phyloP scores from a whole-genome alignment of 2,888 invertebrate species.

The Eristalis tenax region DNA sequence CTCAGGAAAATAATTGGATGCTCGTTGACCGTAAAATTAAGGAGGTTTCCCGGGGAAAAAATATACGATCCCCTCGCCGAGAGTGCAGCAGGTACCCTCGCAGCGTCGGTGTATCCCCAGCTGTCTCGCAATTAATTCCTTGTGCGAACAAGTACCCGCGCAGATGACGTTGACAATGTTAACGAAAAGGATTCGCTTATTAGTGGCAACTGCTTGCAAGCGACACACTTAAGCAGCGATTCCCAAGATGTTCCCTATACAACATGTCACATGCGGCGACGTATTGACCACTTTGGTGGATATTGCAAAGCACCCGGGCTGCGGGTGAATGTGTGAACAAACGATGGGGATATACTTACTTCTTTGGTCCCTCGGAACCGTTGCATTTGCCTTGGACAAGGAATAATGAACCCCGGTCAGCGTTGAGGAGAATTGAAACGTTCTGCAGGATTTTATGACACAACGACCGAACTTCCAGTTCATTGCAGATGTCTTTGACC shows the following conservation, averaged over 20 bases:
- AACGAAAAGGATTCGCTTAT: background rate
- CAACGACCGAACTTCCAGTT: slow-evolving; percentile 94
- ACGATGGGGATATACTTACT: slow-evolving; percentile 77
- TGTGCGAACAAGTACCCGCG: background rate
- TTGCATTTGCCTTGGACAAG: slow-evolving; percentile 89
- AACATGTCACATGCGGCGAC: background rate
- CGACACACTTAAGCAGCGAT: background rate
- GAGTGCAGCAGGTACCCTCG: background rate
- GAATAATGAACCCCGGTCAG: slow-evolving; percentile 96
- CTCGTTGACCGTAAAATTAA: slow-evolving; percentile 64
- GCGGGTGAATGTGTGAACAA: background rate
- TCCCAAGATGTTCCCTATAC: background rate
- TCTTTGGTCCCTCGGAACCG: slow-evolving; percentile 80
- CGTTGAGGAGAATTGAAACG: slow-evolving; percentile 94
- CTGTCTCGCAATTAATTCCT: slow-evolving; percentile 36
- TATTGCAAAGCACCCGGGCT: no score
- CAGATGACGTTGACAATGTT: background rate
- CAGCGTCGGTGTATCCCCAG: background rate
- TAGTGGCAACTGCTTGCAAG: background rate
- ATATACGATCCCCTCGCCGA: background rate
- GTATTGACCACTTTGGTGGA: background rate
- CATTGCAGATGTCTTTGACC: slow-evolving; percentile 98
- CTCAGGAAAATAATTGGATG: slow-evolving; percentile 51
- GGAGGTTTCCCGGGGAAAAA: slow-evolving; percentile 24
- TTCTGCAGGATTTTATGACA: slow-evolving; percentile 98